Evolutionary conservation across 2,797 vertebrate genomes (phyloP), one percentile per base, ranked within the genome.

Genomic region (Coranthus polyacanthus): DNA sequence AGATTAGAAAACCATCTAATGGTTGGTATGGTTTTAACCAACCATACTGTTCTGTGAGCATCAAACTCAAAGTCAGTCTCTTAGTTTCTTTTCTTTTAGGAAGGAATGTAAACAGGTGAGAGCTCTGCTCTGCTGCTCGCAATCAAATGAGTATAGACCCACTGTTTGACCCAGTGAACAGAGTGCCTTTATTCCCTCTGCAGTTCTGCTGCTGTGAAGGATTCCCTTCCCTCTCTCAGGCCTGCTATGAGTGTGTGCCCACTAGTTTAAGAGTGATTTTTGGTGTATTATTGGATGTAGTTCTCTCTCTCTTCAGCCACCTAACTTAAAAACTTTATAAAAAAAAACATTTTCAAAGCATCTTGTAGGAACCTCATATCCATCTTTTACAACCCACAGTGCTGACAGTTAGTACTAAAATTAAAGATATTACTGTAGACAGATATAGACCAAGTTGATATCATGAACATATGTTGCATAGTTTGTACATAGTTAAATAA

Each of bases 131-230:
- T 36, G 50, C 72, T 32, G 32, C 49, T 41, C 29, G 49, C 37
- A 32, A 15, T 56, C 64, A 52, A 45, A 73, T 43, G 21, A 75
- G 55, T 37, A 13, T 47, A 68, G 62, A 39, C 34, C 0, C 39
- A 44, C 62, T 38, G 55, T 68, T 67, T 78, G 66, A 73, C 45
- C 38, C 74, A 57, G 69, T 57, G 63, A 84, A 84, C 59, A 82
- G 60, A 72, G 64, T 12, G 22, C 18, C 72, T 75, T 76, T 78
- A 71, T 80, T 75, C 58, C 53, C 16, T 26, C 5, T 50, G 24
- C 32, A 41, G 5, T 59, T 70, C 62, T 22, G 4, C 34, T 9
- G 12, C 49, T 51, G 10, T 56, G 47, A 55, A 62, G 49, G 71
- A 32, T 51, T 70, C 26, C 58, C 61, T 66, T 63, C 22, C 32